Conservation (phyloP, 2,888 invertebrate genomes). For the Ptychoptera albimana region DNA sequence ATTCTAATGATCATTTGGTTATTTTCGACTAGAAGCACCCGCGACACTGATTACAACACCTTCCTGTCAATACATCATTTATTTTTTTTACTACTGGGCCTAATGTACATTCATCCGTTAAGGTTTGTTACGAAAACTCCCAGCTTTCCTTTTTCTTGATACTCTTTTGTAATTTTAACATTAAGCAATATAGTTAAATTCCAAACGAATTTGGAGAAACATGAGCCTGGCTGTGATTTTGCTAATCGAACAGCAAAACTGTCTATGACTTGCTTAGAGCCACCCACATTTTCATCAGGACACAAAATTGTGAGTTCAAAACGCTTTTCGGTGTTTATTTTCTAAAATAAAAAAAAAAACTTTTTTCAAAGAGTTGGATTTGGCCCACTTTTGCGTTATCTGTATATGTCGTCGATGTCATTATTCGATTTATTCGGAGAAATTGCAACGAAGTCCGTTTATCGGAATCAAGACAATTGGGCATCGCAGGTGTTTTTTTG, state of each 20-base stretch:
- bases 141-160: background rate
- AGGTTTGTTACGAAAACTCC: background rate
- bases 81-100: slow-evolving; percentile 2
- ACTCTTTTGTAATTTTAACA: no score
- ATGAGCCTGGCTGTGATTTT: slow-evolving; percentile 9
- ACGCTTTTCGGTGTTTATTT: no score
- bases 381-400: slow-evolving; percentile 8
- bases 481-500: slow-evolving; percentile 8
- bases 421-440: slow-evolving; percentile 1
- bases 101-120: slow-evolving; percentile 5
- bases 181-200: slow-evolving; percentile 11
- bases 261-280: slow-evolving; percentile 6
- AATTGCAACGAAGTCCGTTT: background rate
- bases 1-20: slow-evolving; percentile 3
- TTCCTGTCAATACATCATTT: slow-evolving; percentile 4
- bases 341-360: no score
- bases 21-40: slow-evolving; percentile 3
- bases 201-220: slow-evolving; percentile 10
- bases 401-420: slow-evolving; percentile 8
- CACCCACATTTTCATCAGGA: slow-evolving; percentile 9
- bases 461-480: background rate
- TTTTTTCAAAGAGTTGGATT: slow-evolving; percentile 10
- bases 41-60: slow-evolving; percentile 3
- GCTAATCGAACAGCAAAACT: slow-evolving; percentile 1
- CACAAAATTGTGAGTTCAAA: slow-evolving; percentile 9